Percentiles rank a stretch among this genome's conserved stretches.
These are phyloP conservation scores for Scomberomorus guttatus DNA, from an alignment of 2,797 vertebrate genomes.

Conservation along the genomic window DNA sequence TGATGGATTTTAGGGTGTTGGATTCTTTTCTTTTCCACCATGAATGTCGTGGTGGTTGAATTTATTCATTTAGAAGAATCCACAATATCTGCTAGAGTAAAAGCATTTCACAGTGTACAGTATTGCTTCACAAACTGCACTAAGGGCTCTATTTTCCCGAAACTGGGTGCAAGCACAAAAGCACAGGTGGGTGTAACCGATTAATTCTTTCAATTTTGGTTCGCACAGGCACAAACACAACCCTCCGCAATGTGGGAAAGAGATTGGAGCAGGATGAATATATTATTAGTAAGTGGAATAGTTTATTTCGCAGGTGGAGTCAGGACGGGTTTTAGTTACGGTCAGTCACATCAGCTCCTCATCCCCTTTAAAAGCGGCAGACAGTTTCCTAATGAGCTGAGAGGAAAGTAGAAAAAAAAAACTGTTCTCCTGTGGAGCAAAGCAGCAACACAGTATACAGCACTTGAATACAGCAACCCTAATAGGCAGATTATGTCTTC, in stretches of 20 bases:
- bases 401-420: conserved; percentile 16
- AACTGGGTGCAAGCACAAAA: neutral
- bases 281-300: conserved; percentile 21
- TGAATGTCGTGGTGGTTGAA: conserved; percentile 1
- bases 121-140: neutral
- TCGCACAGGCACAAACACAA: neutral
- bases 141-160: neutral
- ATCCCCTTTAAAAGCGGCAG: conserved; percentile 42
- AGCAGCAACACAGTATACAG: conserved; percentile 13
- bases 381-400: conserved; percentile 59
- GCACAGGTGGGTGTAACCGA: conserved; percentile 6
- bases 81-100: conserved; percentile 10
- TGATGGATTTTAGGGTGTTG: conserved; percentile 49
- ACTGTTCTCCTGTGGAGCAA: conserved; percentile 25
- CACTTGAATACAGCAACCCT: conserved; percentile 35
- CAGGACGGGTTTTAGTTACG: conserved; percentile 27
- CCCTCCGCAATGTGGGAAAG: neutral
- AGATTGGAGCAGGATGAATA: conserved; percentile 23
- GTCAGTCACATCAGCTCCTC: conserved; percentile 31
- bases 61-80: conserved; percentile 25
- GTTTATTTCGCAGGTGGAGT: conserved; percentile 42
- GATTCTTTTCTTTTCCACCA: conserved; percentile 11
- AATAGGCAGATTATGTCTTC: conserved; percentile 42
- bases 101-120: conserved; percentile 22
- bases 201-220: conserved; percentile 24